phyloP scores from a whole-genome alignment of 2,113 vertebrate genomes.

The Oriolus oriolus region DNA sequence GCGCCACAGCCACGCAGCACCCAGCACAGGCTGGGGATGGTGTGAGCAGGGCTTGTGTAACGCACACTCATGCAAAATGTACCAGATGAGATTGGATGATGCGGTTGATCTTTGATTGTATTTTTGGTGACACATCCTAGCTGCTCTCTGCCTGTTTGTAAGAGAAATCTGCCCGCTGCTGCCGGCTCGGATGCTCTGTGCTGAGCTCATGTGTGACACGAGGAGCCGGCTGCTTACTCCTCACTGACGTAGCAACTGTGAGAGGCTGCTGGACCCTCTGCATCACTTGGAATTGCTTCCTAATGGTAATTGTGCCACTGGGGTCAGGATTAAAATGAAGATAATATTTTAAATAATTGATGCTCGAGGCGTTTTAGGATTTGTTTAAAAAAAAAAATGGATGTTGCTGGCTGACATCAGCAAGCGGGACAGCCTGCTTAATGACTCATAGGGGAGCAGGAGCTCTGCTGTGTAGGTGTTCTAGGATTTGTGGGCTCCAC shows the following conservation, averaged over 20 bases:
- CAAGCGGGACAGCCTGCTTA: constrained; percentile 37
- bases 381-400: neutral
- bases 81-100: constrained; percentile 1
- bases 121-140: constrained; percentile 57
- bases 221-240: constrained; percentile 8
- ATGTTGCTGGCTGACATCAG: constrained; percentile 41
- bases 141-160: constrained; percentile 40
- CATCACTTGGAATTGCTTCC: constrained; percentile 10
- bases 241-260: neutral
- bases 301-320: constrained; percentile 16
- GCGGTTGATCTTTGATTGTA: constrained; percentile 45
- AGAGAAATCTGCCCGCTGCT: neutral
- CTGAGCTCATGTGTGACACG: constrained; percentile 35
- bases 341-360: constrained; percentile 43
- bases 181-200: neutral
- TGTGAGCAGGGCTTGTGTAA: neutral
- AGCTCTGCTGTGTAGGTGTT: constrained; percentile 60
- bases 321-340: constrained; percentile 47
- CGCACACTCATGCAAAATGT: neutral
- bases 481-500: constrained; percentile 52
- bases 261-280: neutral
- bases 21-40: neutral
- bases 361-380: neutral
- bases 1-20: neutral
- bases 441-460: constrained; percentile 62